A percentile compares a stretch with the other conserved stretches of the same genome.
phyloP scores from a whole-genome alignment of 2,888 invertebrate species.

The Dynastes grantii region DNA sequence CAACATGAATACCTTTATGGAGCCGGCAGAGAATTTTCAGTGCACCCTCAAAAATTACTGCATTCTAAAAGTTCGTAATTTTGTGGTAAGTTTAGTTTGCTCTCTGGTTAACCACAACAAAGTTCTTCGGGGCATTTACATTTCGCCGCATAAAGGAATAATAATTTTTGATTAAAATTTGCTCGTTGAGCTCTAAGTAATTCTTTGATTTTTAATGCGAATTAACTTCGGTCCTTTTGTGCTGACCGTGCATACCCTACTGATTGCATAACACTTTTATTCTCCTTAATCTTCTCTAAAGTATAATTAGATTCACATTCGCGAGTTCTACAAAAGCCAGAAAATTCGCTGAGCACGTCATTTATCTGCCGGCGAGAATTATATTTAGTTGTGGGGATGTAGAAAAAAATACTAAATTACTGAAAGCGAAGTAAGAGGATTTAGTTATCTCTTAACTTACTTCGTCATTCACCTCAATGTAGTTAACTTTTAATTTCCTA shows the following conservation, averaged over 20 bases:
- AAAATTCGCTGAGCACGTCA: constrained; percentile 20
- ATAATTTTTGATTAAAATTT: constrained; percentile 52
- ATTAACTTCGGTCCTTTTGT: constrained; percentile 43
- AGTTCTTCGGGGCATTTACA: constrained; percentile 52
- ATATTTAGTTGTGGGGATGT: neutral
- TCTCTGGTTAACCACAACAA: constrained; percentile 51
- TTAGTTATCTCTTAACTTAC: neutral
- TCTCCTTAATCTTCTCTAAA: constrained; percentile 28
- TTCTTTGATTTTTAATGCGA: constrained; percentile 47
- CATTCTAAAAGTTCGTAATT: constrained; percentile 53
- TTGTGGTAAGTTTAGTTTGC: constrained; percentile 49
- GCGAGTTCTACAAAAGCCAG: neutral
- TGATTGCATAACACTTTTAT: constrained; percentile 45
- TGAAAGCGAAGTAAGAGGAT: neutral
- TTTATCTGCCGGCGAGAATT: constrained; percentile 12
- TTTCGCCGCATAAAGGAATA: constrained; percentile 48
- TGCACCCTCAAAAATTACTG: constrained; percentile 52
- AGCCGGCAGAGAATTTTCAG: constrained; percentile 46
- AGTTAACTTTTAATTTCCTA: too few species aligned
- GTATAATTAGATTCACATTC: constrained; percentile 41
- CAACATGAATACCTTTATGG: constrained; percentile 49
- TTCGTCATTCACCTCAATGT: neutral
- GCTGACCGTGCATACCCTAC: constrained; percentile 37
- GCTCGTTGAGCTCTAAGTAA: constrained; percentile 43
- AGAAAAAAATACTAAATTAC: constrained; percentile 11